Evolutionary conservation across 2,113 vertebrate genomes (phyloP).

Genomic region (Capreolus pygargus): DNA sequence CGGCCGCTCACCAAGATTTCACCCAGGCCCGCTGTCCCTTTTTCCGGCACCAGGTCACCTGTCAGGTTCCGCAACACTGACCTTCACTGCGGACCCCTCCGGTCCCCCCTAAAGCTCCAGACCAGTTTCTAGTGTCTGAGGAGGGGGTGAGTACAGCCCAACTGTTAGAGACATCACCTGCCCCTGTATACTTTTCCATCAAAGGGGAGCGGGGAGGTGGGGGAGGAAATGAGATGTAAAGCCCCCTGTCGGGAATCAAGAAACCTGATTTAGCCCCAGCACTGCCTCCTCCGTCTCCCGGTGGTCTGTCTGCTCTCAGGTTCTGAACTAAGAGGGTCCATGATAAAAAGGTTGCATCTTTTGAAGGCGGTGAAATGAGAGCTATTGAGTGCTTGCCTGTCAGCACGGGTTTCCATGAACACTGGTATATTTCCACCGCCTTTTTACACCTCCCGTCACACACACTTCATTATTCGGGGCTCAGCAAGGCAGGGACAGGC

Average conservation of each 20-base stretch:
- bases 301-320: neutral
- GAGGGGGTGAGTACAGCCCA: neutral
- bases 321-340: neutral
- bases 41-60: neutral
- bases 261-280: neutral
- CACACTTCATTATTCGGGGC: neutral
- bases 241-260: neutral
- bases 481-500: neutral
- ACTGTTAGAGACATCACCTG: neutral
- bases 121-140: accelerated
- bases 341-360: neutral
- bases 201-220: neutral
- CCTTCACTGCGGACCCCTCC: neutral
- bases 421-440: neutral
- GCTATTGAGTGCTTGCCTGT: neutral
- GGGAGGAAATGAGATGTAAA: neutral
- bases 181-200: neutral
- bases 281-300: neutral
- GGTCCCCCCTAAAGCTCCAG: neutral
- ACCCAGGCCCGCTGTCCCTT: neutral
- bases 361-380: neutral
- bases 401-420: neutral
- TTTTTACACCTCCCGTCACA: neutral
- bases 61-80: accelerated
- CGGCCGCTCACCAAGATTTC: neutral